Evolutionary conservation across 2,113 vertebrate species (phyloP).

Genomic region (Ictalurus punctatus): DNA sequence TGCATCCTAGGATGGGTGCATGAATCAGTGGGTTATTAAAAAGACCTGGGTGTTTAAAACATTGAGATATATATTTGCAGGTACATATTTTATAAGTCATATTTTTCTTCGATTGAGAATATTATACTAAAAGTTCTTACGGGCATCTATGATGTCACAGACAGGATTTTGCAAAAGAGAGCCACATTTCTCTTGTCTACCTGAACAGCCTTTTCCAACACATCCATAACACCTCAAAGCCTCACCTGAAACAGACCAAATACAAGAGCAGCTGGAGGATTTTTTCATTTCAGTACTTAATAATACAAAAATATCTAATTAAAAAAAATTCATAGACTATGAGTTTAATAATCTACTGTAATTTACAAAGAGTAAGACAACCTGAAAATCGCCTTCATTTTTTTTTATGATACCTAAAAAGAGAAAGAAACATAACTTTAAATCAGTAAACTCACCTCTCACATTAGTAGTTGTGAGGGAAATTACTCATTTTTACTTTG

Average conservation of each 20-base stretch:
- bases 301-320: background rate
- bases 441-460: background rate
- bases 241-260: slow-evolving; percentile 12
- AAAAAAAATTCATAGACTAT: background rate
- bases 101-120: background rate
- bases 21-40: background rate
- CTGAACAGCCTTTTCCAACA: slow-evolving; percentile 2
- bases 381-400: background rate
- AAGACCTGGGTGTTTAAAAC: background rate
- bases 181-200: slow-evolving; percentile 2
- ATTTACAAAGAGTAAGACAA: slow-evolving; percentile 8
- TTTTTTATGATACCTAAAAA: slow-evolving; percentile 5
- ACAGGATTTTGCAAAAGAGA: slow-evolving; percentile 1
- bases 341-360: background rate
- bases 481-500: too few relatives aligned
- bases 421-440: background rate
- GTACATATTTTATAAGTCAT: background rate
- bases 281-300: background rate
- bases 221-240: slow-evolving; percentile 21
- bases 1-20: background rate
- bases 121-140: background rate
- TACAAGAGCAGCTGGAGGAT: background rate
- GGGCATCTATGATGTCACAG: background rate
- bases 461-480: too few relatives aligned
- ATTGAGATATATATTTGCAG: background rate